Conservation (phyloP, 2,113 vertebrate species). For the Hypanus sabinus region DNA sequence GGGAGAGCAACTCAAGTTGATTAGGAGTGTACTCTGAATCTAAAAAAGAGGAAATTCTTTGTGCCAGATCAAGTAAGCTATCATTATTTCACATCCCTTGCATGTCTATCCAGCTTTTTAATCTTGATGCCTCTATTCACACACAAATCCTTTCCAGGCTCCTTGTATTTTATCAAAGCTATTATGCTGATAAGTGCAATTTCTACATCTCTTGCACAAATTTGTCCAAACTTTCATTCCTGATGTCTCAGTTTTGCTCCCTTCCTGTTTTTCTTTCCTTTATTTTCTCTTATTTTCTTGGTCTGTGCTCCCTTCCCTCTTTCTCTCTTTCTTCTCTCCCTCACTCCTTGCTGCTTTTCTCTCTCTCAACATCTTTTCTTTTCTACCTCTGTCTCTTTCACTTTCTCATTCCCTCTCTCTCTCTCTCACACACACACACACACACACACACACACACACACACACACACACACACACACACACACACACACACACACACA, state of each 20-base stretch:
- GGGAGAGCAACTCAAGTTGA: not conserved
- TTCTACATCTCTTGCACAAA: not conserved
- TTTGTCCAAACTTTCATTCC: not conserved
- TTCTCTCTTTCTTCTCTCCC: too few species aligned
- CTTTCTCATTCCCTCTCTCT: not conserved
- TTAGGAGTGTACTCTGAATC: not conserved
- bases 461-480: too few species aligned
- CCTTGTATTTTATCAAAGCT: not conserved
- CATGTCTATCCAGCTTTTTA: not conserved
- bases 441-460: too few species aligned
- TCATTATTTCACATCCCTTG: not conserved
- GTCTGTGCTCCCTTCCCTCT: too few species aligned
- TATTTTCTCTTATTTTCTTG: not conserved
- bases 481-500: too few species aligned
- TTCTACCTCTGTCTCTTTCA: not conserved
- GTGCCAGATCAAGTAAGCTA: not conserved
- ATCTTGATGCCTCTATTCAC: not conserved
- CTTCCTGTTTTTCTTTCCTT: not conserved
- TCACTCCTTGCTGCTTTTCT: too few species aligned
- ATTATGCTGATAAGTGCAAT: not conserved
- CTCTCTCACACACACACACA: too few species aligned
- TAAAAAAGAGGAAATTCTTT: not conserved
- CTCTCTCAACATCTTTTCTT: too few species aligned
- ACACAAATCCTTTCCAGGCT: not conserved
- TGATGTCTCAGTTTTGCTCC: not conserved